These are phyloP conservation scores for Pycnonotus jocosus DNA, from an alignment of 2,113 vertebrate genomes.

Conservation along the genomic window DNA sequence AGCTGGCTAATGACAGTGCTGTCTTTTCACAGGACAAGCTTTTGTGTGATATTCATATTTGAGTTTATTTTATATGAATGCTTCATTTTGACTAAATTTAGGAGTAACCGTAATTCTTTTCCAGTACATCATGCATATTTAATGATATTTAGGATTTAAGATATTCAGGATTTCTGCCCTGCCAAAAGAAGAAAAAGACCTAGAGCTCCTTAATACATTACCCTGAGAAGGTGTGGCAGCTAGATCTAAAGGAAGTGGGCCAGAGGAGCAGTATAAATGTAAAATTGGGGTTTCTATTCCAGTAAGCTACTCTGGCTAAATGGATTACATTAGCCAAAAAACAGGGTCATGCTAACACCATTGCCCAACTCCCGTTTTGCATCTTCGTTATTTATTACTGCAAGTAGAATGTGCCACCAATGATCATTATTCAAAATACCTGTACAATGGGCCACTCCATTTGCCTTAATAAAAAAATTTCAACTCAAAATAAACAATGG, in stretches of 20 bases:
- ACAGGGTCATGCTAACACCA: not conserved
- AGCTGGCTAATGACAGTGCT: conserved; percentile 37
- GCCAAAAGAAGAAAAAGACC: not conserved
- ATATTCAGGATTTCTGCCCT: not conserved
- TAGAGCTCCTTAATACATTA: not conserved
- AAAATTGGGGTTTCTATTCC: not conserved
- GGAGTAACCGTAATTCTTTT: not conserved
- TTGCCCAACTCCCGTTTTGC: not conserved
- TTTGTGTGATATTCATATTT: not conserved
- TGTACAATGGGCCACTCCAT: not conserved
- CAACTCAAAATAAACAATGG: not conserved
- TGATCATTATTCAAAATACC: not conserved
- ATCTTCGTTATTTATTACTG: not conserved
- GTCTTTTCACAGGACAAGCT: not conserved
- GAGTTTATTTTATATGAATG: not conserved
- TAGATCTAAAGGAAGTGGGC: not conserved
- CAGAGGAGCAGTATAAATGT: not conserved
- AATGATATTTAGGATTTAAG: not conserved
- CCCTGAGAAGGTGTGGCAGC: not conserved
- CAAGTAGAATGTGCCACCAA: not conserved
- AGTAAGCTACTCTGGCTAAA: not conserved
- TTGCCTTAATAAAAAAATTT: not conserved
- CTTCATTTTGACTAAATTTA: conserved; percentile 16
- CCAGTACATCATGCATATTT: not conserved
- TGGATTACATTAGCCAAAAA: not conserved